These are phyloP conservation scores for Triplophysa yarkandensis DNA, from an alignment of 2,797 vertebrate genomes.

Conservation along the genomic window DNA sequence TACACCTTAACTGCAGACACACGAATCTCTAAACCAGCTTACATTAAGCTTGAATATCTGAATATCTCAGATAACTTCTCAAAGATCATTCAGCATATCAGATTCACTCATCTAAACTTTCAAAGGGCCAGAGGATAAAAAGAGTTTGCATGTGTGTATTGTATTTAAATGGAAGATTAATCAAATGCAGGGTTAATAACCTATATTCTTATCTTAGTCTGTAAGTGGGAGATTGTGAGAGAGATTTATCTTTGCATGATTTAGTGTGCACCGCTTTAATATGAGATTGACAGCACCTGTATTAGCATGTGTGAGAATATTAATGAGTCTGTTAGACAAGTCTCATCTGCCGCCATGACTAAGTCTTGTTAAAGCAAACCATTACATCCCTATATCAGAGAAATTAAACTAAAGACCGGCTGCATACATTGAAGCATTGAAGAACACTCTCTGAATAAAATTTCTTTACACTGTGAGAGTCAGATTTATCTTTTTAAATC, in stretches of 20 bases:
- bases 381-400: background rate
- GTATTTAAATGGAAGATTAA: background rate
- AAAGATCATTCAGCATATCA: background rate
- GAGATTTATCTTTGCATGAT: background rate
- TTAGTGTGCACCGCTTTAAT: constrained; percentile 5
- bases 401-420: background rate
- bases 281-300: constrained; percentile 36
- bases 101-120: background rate
- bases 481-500: background rate
- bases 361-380: background rate
- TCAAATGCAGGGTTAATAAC: background rate
- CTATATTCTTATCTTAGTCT: constrained; percentile 8
- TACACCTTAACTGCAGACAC: constrained; percentile 5
- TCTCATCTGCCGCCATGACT: background rate
- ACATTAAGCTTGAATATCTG: background rate
- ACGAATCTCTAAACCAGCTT: constrained; percentile 16
- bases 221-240: background rate
- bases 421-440: background rate
- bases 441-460: background rate
- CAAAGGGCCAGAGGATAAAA: constrained; percentile 2
- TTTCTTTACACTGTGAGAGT: background rate
- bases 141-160: background rate
- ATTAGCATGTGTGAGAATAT: constrained; percentile 40
- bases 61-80: background rate
- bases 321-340: constrained; percentile 21